phyloP scores from a whole-genome alignment of 1,140 invertebrate genomes.

The Melitaea cinxia region DNA sequence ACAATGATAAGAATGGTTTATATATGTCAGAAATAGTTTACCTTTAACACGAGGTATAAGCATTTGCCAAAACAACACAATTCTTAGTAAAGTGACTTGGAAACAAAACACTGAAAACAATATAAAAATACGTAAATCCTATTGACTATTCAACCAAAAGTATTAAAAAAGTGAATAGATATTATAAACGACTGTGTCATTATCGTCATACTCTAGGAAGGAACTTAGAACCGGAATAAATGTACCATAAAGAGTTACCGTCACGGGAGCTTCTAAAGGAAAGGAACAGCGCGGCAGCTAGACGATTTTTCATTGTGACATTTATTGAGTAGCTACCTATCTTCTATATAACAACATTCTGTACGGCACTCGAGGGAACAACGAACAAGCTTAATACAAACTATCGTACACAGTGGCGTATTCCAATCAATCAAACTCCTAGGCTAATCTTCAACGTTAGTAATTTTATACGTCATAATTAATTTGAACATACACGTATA shows the following conservation, averaged over 20 bases:
- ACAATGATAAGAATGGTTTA: too few relatives aligned
- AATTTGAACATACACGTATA: too few relatives aligned
- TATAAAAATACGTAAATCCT: too few relatives aligned
- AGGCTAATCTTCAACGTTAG: background rate
- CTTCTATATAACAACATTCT: constrained; percentile 7
- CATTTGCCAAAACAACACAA: too few relatives aligned
- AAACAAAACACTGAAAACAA: too few relatives aligned
- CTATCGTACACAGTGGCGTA: constrained; percentile 9
- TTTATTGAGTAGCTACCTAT: constrained; percentile 38
- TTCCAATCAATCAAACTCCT: constrained; percentile 10
- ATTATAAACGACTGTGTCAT: background rate
- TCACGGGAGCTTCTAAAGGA: constrained; percentile 17
- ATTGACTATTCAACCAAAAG: background rate
- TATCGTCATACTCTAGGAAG: constrained; percentile 10
- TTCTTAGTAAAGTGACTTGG: too few relatives aligned
- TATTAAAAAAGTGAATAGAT: constrained; percentile 6
- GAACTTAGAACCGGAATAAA: constrained; percentile 21
- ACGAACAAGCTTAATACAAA: constrained; percentile 16
- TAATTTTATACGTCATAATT: too few relatives aligned
- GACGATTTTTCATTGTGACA: constrained; percentile 45
- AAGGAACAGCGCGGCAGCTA: constrained; percentile 9
- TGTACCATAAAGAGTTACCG: constrained; percentile 23
- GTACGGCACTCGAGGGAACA: constrained; percentile 23
- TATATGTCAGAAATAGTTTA: too few relatives aligned
- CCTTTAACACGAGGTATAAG: too few relatives aligned